Conservation (phyloP, 2,888 invertebrate species). For the Scrobipalpa costella region DNA sequence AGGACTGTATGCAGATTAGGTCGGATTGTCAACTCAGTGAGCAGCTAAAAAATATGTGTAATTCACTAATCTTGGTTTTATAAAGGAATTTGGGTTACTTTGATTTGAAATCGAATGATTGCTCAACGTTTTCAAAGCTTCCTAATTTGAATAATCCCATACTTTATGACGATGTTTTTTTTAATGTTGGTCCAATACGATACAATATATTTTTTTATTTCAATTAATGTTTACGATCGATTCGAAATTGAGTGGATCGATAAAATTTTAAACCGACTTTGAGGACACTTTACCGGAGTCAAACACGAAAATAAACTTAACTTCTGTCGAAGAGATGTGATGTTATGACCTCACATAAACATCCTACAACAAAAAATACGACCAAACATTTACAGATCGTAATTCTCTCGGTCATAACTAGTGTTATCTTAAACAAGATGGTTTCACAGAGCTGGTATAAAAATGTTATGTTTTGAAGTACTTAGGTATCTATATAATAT, state of each 20-base stretch:
- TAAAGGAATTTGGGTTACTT: slow-evolving; percentile 14
- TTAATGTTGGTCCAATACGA: not conserved
- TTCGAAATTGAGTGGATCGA: not conserved
- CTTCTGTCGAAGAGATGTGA: not conserved
- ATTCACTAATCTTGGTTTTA: slow-evolving; percentile 11
- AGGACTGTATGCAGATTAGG: slow-evolving; percentile 25
- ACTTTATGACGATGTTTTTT: not conserved
- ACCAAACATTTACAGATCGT: slow-evolving; percentile 22
- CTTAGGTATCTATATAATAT: not conserved
- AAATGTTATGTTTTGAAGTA: too few relatives aligned
- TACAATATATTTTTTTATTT: not conserved
- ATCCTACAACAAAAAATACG: slow-evolving; percentile 27
- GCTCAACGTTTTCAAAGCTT: not conserved
- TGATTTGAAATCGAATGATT: not conserved
- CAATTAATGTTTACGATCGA: slow-evolving; percentile 18
- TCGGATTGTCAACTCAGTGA: slow-evolving; percentile 18
- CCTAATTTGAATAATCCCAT: not conserved
- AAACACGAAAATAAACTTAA: slow-evolving; percentile 20
- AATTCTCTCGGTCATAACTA: slow-evolving; percentile 11
- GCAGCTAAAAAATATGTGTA: slow-evolving; percentile 10
- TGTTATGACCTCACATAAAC: slow-evolving; percentile 25
- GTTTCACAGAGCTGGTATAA: too few relatives aligned
- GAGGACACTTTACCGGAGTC: slow-evolving; percentile 19
- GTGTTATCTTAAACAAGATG: not conserved
- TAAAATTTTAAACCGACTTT: slow-evolving; percentile 11